Evolutionary conservation across 2,797 vertebrate species (phyloP).

Genomic region (Helostoma temminkii): DNA sequence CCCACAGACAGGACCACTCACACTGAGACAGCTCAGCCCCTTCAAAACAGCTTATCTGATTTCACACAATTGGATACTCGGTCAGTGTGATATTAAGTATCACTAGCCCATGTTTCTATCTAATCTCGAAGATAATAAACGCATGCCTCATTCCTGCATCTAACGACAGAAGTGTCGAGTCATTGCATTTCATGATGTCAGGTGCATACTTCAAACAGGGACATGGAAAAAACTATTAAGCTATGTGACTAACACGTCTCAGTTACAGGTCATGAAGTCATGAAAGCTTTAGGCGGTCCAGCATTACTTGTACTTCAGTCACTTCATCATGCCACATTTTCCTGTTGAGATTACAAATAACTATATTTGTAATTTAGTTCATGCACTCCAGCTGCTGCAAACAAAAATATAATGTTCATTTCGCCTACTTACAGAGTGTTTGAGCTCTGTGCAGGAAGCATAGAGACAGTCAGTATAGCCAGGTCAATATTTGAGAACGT

Average conservation of each 20-base stretch:
- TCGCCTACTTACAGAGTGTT: constrained; percentile 34
- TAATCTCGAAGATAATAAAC: constrained; percentile 69
- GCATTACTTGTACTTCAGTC: constrained; percentile 20
- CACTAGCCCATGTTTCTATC: constrained; percentile 69
- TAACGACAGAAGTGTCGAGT: constrained; percentile 49
- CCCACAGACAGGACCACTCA: constrained; percentile 65
- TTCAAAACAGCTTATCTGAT: constrained; percentile 76
- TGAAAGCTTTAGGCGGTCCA: constrained; percentile 39
- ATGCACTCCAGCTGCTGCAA: constrained; percentile 1
- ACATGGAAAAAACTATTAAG: constrained; percentile 17
- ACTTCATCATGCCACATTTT: constrained; percentile 16
- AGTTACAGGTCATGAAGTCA: constrained; percentile 40
- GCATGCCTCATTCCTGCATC: constrained; percentile 26
- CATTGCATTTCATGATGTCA: constrained; percentile 49
- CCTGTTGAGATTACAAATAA: not conserved
- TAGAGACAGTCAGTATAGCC: constrained; percentile 36
- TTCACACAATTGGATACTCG: constrained; percentile 75
- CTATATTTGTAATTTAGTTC: not conserved
- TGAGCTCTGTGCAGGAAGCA: constrained; percentile 42
- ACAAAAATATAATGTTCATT: constrained; percentile 32
- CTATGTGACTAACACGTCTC: constrained; percentile 18
- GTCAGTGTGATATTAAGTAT: constrained; percentile 71
- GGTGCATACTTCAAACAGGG: constrained; percentile 34
- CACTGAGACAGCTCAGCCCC: constrained; percentile 69
- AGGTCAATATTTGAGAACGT: constrained; percentile 84